Base-by-base conservation (phyloP, 2,888 invertebrate species). In the Rhorus exstirpatorius region DNA sequence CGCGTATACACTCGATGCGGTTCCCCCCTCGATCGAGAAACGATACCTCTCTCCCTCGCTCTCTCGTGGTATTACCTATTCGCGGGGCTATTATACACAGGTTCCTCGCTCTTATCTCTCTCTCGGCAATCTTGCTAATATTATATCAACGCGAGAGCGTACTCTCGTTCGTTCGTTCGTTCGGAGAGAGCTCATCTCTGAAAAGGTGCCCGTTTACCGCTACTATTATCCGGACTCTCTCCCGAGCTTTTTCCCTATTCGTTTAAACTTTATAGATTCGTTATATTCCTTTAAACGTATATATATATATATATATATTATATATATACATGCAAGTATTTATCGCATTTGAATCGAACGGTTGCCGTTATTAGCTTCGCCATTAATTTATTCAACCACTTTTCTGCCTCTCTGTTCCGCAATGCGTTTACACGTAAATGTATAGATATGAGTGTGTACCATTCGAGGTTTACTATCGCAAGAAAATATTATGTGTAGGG, bases 91-190 rank as follows among this genome's bases (percentile, higher is more conserved):
- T 82, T 74, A 74, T 58, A 70, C 75, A 70, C 79, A 75, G 79
- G 74, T 79, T 74, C 67, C 41, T 35, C 41, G 51, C 51, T 55
- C 71, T 55, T 58, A 46, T 79, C 53, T 46, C 75, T 71, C 67
- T 55, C 65, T 51, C 67, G 80, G 84, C 84, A 87, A 86, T 85
- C 86, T 86, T 79, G 83, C 82, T 83, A 84, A 84, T 85, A 87
- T 88, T 84, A 81, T 83, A 76, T 83, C 83, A 81, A 75, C 82
- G 80, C 76, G 55, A 31, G 81, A 53, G 81, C 49, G 51, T 72
- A 65, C 26, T 71, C 38, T 17, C 68, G 51, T 46, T 55, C 63
- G 61, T 51, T 58, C 77, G 38, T 55, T 46, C 76, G 41, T 41
- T 26, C 61, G 8, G 44, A 71, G 44, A 71, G 58, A 68, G 80